Evolutionary conservation across 2,888 invertebrate species (phyloP), one percentile per base, ranked within the genome.

Genomic region (Podotricha telesiphe): DNA sequence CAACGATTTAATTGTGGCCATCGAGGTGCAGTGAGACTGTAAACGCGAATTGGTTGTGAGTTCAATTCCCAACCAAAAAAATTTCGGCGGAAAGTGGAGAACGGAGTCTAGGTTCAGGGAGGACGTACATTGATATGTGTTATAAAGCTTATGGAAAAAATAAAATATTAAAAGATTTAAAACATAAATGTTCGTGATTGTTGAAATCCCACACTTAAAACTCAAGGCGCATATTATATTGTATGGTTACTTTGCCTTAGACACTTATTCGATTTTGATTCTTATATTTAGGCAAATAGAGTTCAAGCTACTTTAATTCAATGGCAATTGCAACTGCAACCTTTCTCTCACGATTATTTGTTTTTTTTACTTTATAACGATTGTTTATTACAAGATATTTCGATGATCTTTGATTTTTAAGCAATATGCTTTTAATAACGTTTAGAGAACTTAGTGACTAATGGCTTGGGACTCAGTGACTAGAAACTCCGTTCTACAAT

Each of bases 331-430:
- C 59, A 58, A 58, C 0, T 58, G 58, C 58, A 45, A 59, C 59
- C 59, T 59, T 59, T 59, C 59, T 45, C 59, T 59, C 42, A 59
- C 59, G 59, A 59, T 17, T 59, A 22, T 59, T 59, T 45, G 59
- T 45, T 59, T 59, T 37, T n/a, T 59, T 59, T 42, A 59, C 22
- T 11, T 45, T 4, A 59, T 28, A 59, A 59, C 28, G 45, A 45
- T 59, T 45, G n/a, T 45, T 59, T 55, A 55, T n/a, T 59, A 22
- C 59, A 59, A 45, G 59, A 59, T 20, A 28, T 22, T 28, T 45
- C 28, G 59, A 59, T 59, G 42, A 59, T 59, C 28, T 59, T 28
- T 42, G 45, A 59, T 59, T 59, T 59, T 53, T 53, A n/a, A 13
- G 13, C 13, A 13, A 42, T 42, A 7, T 42, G 28, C 2, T 4